Conservation (phyloP, 2,797 vertebrate genomes). For the Lacerta viridis region DNA sequence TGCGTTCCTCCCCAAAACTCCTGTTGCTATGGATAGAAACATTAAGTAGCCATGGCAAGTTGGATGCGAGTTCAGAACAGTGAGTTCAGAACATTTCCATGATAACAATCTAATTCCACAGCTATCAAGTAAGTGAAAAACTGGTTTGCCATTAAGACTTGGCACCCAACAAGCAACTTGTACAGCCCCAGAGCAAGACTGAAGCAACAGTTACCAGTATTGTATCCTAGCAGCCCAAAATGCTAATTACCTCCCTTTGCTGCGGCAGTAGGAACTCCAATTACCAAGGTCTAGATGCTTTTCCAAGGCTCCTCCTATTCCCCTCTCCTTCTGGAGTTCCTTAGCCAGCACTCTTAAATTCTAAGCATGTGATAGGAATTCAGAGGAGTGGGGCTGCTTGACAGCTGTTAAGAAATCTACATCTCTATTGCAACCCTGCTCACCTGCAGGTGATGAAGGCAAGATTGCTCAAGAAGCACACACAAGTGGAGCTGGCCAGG, state of each 20-base stretch:
- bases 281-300: background rate
- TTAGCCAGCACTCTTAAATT: slow-evolving; percentile 39
- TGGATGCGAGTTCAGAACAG: slow-evolving; percentile 46
- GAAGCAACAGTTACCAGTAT: background rate
- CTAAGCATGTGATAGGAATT: slow-evolving; percentile 53
- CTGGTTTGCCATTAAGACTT: background rate
- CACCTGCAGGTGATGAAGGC: slow-evolving; percentile 36
- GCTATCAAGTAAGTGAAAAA: background rate
- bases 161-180: background rate
- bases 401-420: slow-evolving; percentile 40
- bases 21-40: background rate
- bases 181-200: background rate
- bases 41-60: background rate
- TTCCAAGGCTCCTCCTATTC: slow-evolving; percentile 41
- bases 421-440: background rate
- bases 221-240: background rate
- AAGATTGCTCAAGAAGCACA: slow-evolving; percentile 51
- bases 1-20: no score
- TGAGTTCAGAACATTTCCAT: slow-evolving; percentile 43
- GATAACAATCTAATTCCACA: slow-evolving; percentile 14
- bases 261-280: no score
- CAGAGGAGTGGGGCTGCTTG: slow-evolving; percentile 18
- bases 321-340: slow-evolving; percentile 52
- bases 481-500: slow-evolving; percentile 31
- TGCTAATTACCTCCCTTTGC: slow-evolving; percentile 50